phyloP scores from a whole-genome alignment of 2,113 vertebrate species.

The Cyprinodon brontotheroides region DNA sequence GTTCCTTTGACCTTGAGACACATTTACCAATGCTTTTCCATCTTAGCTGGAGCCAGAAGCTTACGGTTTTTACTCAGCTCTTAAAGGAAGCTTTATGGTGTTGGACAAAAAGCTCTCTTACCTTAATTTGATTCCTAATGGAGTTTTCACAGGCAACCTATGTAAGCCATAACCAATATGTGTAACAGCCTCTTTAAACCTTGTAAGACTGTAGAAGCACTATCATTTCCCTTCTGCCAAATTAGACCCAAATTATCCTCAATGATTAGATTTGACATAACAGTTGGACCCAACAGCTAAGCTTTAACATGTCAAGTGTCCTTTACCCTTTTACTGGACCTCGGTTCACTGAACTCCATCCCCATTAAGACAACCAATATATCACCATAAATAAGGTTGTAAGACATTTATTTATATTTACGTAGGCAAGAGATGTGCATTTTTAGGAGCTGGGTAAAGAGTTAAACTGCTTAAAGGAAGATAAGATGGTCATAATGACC shows the following conservation, averaged over 20 bases:
- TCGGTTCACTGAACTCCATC: conserved; percentile 21
- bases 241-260: conserved; percentile 45
- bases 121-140: conserved; percentile 16
- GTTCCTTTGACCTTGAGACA: conserved; percentile 44
- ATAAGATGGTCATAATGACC: conserved; percentile 59
- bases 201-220: conserved; percentile 21
- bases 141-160: not conserved
- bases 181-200: conserved; percentile 10
- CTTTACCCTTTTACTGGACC: conserved; percentile 56
- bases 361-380: conserved; percentile 67
- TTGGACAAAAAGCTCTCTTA: conserved; percentile 9
- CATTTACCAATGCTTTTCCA: conserved; percentile 46
- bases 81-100: conserved; percentile 18
- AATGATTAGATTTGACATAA: conserved; percentile 62
- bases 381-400: conserved; percentile 56
- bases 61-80: conserved; percentile 29
- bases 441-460: conserved; percentile 50
- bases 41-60: conserved; percentile 20
- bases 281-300: conserved; percentile 35
- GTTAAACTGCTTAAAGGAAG: conserved; percentile 69
- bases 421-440: conserved; percentile 38
- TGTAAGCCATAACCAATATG: conserved; percentile 4
- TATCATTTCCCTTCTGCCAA: conserved; percentile 42
- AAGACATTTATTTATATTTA: conserved; percentile 75
- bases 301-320: not conserved